Conservation (phyloP, 2,888 invertebrate genomes). For the Apamea epomidion region DNA sequence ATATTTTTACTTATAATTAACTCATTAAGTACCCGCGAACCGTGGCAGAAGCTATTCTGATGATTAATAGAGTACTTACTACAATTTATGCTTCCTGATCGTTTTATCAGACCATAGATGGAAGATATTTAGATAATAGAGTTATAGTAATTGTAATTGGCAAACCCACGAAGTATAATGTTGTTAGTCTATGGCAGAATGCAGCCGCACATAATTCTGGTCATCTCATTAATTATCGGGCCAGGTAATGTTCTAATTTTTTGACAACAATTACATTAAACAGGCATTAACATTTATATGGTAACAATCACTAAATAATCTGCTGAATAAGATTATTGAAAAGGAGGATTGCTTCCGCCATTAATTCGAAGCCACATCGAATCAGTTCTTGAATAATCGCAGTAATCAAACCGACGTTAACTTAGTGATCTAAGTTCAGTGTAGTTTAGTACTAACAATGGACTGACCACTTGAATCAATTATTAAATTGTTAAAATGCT, state of each 20-base stretch:
- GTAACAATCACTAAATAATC: not conserved
- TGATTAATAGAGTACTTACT: slow-evolving; percentile 17
- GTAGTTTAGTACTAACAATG: slow-evolving; percentile 27
- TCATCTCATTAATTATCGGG: not conserved
- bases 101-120: slow-evolving; percentile 5
- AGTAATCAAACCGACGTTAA: slow-evolving; percentile 29
- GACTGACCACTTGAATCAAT: slow-evolving; percentile 28
- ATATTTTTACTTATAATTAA: slow-evolving; percentile 24
- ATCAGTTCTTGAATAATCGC: slow-evolving; percentile 34
- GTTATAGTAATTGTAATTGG: not conserved
- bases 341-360: slow-evolving; percentile 34
- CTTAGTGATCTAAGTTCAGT: slow-evolving; percentile 14
- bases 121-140: slow-evolving; percentile 7
- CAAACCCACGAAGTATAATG: not conserved
- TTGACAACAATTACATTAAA: slow-evolving; percentile 5
- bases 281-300: slow-evolving; percentile 3
- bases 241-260: not conserved
- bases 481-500: slow-evolving; percentile 35
- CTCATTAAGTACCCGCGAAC: slow-evolving; percentile 3
- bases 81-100: slow-evolving; percentile 19
- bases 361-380: slow-evolving; percentile 37
- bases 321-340: slow-evolving; percentile 16
- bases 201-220: not conserved
- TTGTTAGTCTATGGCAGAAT: slow-evolving; percentile 11
- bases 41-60: slow-evolving; percentile 25